Conservation (phyloP, 2,113 vertebrate species). For the Poecile atricapillus region DNA sequence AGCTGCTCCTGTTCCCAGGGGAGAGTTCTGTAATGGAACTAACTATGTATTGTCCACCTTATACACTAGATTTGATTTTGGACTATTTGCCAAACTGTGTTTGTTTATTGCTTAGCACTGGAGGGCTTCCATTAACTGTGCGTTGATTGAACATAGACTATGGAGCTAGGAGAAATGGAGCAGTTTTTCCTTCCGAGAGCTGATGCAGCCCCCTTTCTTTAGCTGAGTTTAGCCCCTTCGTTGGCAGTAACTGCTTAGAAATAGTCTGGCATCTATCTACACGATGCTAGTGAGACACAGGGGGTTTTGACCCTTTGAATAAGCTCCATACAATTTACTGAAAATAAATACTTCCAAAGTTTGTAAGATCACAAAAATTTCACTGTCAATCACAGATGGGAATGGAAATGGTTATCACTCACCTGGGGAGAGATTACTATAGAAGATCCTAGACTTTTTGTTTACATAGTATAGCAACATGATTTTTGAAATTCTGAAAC, state of each 20-base stretch:
- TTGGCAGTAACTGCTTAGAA: conserved; percentile 58
- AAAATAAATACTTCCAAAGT: conserved; percentile 51
- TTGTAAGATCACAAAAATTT: not conserved
- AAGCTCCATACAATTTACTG: conserved; percentile 15
- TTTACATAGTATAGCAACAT: conserved; percentile 22
- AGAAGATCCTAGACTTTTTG: conserved; percentile 48
- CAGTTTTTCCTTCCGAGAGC: conserved; percentile 59
- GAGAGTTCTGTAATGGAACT: conserved; percentile 84
- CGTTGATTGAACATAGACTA: conserved; percentile 77
- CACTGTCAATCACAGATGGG: not conserved
- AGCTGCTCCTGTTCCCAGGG: conserved; percentile 82
- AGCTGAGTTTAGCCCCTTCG: conserved; percentile 58
- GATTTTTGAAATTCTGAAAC: conserved; percentile 43
- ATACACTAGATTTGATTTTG: conserved; percentile 88
- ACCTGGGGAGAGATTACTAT: conserved; percentile 36
- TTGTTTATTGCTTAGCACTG: conserved; percentile 84
- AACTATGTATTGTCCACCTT: conserved; percentile 87
- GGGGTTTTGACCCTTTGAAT: not conserved
- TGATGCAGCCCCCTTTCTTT: conserved; percentile 74
- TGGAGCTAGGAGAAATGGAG: conserved; percentile 62
- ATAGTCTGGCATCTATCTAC: conserved; percentile 43
- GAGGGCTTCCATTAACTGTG: conserved; percentile 80
- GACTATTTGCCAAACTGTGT: conserved; percentile 86
- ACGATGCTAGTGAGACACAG: not conserved
- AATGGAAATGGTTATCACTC: conserved; percentile 33